A percentile compares a stretch with the other conserved stretches of the same genome.
phyloP scores from a whole-genome alignment of 2,888 invertebrate species.

The Drosophila imparisetae region DNA sequence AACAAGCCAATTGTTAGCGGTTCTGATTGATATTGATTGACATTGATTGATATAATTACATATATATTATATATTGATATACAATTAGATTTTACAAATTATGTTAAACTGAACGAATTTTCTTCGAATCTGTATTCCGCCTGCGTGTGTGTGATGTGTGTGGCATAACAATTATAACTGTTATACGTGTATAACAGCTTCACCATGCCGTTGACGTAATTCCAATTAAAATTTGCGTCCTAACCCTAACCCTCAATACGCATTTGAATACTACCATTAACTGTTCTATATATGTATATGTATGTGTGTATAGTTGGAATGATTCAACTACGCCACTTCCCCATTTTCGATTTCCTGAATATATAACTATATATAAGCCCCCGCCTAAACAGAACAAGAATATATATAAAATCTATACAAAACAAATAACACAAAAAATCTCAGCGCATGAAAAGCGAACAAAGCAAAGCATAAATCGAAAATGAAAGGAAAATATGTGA shows the following conservation, averaged over 20 bases:
- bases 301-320: conserved; percentile 31
- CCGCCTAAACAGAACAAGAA: not conserved
- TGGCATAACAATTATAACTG: conserved; percentile 29
- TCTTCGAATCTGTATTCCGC: conserved; percentile 18
- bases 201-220: conserved; percentile 33
- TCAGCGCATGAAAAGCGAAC: conserved; percentile 15
- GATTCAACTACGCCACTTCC: conserved; percentile 4
- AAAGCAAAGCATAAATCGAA: conserved; percentile 17
- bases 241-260: not conserved
- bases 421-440: conserved; percentile 5
- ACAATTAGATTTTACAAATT: conserved; percentile 32
- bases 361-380: conserved; percentile 13
- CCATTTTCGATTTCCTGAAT: conserved; percentile 3
- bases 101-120: conserved; percentile 12
- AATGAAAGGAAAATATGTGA: not conserved
- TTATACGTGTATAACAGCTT: conserved; percentile 47
- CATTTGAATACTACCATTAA: conserved; percentile 9
- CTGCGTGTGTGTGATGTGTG: conserved; percentile 24
- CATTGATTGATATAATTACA: conserved; percentile 15
- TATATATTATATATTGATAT: conserved; percentile 20
- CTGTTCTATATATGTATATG: conserved; percentile 9
- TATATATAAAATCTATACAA: conserved; percentile 7
- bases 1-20: conserved; percentile 40
- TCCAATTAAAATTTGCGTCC: conserved; percentile 12
- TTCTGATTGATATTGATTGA: conserved; percentile 38